These are phyloP conservation scores for Metallyticus violacea DNA, from an alignment of 2,888 invertebrate genomes.

Conservation along the genomic window DNA sequence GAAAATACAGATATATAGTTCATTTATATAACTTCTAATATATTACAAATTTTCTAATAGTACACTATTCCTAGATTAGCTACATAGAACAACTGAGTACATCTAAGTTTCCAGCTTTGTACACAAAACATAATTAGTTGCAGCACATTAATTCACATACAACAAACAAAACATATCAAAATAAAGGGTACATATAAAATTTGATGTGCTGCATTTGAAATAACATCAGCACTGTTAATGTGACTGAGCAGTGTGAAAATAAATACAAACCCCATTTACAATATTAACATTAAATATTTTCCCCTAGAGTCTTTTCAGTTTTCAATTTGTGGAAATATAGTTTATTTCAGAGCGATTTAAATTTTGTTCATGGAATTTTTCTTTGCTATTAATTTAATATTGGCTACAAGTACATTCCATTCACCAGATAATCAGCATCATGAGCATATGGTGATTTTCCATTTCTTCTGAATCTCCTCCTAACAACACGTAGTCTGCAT, in stretches of 20 bases:
- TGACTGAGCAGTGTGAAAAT: not conserved
- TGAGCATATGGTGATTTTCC: slow-evolving; percentile 81
- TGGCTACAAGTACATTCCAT: slow-evolving; percentile 90
- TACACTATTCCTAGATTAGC: not conserved
- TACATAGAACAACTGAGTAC: not conserved
- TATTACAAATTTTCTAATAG: not conserved
- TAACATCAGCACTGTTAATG: not conserved
- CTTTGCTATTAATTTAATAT: not conserved
- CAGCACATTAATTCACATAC: not conserved
- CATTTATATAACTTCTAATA: not conserved
- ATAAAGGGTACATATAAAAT: not conserved
- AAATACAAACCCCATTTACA: not conserved
- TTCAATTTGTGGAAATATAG: not conserved
- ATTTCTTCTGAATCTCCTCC: slow-evolving; percentile 69
- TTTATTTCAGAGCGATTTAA: not conserved
- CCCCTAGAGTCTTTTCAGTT: not conserved
- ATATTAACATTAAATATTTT: not conserved
- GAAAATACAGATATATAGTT: not conserved
- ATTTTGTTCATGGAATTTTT: not conserved
- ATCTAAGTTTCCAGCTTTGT: not conserved
- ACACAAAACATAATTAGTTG: not conserved
- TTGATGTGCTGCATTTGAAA: not conserved
- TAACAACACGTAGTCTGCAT: slow-evolving; percentile 76
- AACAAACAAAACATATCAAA: not conserved
- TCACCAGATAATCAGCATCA: slow-evolving; percentile 95